phyloP scores from a whole-genome alignment of 2,888 invertebrate genomes.

The Ditula angustiorana region DNA sequence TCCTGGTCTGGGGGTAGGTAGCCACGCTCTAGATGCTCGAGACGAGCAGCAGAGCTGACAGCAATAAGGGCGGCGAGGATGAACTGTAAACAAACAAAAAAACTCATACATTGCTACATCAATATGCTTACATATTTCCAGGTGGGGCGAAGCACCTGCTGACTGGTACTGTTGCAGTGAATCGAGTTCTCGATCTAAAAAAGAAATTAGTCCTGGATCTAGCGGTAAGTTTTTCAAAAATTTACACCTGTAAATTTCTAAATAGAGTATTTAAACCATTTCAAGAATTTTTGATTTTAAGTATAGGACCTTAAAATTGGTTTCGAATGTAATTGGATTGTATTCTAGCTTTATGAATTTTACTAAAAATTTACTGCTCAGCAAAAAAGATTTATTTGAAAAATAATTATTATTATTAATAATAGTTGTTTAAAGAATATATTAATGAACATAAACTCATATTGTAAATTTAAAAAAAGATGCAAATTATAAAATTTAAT shows the following conservation, averaged over 20 bases:
- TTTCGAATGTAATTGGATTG: no score
- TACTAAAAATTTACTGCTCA: no score
- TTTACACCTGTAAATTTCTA: neutral
- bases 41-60: conserved; percentile 68
- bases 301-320: no score
- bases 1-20: conserved; percentile 71
- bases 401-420: no score
- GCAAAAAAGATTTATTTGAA: no score
- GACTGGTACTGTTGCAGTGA: conserved; percentile 23
- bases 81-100: conserved; percentile 57
- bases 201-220: conserved; percentile 22
- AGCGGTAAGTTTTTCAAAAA: conserved; percentile 11
- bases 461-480: no score
- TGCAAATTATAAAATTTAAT: neutral
- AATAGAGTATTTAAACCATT: no score
- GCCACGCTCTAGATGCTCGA: conserved; percentile 73
- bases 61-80: conserved; percentile 69
- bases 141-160: conserved; percentile 27
- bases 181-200: conserved; percentile 33
- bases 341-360: no score
- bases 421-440: no score
- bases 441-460: no score
- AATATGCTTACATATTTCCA: conserved; percentile 16
- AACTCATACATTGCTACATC: conserved; percentile 15
- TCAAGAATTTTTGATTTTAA: no score